Evolutionary conservation across 2,888 invertebrate species (phyloP).

Genomic region (Petrolisthes manimaculis): DNA sequence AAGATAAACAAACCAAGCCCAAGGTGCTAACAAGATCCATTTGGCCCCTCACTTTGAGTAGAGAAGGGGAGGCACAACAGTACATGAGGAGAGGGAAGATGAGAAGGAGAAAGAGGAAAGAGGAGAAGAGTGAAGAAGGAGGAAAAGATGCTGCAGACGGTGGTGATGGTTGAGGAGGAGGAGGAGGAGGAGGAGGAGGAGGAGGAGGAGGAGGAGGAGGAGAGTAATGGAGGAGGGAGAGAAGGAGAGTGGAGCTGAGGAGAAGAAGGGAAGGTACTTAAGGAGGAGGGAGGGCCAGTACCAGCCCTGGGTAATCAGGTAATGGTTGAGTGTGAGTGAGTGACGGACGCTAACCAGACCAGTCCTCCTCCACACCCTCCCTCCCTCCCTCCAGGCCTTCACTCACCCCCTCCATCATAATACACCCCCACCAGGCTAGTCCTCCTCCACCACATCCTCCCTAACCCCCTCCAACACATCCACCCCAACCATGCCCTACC

Average conservation of each 20-base stretch:
- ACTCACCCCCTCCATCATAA: background rate
- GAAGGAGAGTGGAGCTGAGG: background rate
- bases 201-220: background rate
- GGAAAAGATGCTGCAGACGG: no score
- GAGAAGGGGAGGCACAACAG: no score
- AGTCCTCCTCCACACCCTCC: background rate
- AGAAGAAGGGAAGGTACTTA: background rate
- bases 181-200: no score
- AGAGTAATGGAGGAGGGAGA: background rate
- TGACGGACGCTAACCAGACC: conserved; percentile 19
- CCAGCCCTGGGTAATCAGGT: conserved; percentile 21
- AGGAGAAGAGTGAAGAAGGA: no score
- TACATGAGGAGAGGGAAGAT: no score
- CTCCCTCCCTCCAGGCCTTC: background rate
- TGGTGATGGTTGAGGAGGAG: background rate
- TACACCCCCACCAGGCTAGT: no score
- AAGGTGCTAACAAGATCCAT: no score
- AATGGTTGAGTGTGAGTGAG: conserved; percentile 17
- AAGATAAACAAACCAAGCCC: no score
- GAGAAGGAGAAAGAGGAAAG: no score
- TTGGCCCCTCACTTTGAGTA: no score
- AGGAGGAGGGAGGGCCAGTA: background rate
- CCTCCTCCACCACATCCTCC: background rate
- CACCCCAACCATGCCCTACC: background rate
- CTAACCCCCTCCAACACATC: background rate